Percentiles rank a stretch among this genome's conserved stretches.
phyloP scores from a whole-genome alignment of 2,113 vertebrate genomes.

The Sminthopsis crassicaudata region DNA sequence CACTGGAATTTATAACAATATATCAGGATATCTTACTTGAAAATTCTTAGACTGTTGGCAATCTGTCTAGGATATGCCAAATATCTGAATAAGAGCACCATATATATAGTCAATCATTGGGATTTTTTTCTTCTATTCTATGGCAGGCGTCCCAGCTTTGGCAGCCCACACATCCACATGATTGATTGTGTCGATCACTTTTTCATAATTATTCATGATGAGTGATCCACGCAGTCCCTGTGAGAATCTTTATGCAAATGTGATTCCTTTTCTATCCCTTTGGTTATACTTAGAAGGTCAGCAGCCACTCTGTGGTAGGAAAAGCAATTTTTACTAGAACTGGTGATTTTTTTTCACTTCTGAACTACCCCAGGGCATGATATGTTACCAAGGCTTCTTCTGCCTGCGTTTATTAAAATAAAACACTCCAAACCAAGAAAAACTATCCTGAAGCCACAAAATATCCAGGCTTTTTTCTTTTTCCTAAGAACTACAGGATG shows the following conservation, averaged over 20 bases:
- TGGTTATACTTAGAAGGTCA: constrained; percentile 70
- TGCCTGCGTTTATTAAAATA: constrained; percentile 75
- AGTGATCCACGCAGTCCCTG: constrained; percentile 36
- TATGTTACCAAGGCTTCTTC: constrained; percentile 71
- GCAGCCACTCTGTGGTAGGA: constrained; percentile 50
- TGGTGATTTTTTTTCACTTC: constrained; percentile 64
- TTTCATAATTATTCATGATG: constrained; percentile 41
- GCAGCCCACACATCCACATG: constrained; percentile 49
- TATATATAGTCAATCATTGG: background rate
- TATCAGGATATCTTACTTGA: background rate
- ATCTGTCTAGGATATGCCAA: background rate
- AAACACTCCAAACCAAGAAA: constrained; percentile 53
- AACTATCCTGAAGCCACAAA: constrained; percentile 52
- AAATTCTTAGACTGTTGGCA: background rate
- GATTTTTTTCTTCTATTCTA: background rate
- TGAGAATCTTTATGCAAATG: constrained; percentile 6
- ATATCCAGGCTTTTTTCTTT: constrained; percentile 49
- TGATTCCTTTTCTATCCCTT: constrained; percentile 39
- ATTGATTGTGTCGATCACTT: constrained; percentile 44
- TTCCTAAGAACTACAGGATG: constrained; percentile 56
- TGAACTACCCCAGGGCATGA: constrained; percentile 33
- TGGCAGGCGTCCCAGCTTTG: background rate
- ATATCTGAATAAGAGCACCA: constrained; percentile 24
- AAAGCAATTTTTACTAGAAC: constrained; percentile 71
- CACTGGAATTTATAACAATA: background rate